A percentile compares a stretch with the other conserved stretches of the same genome.
Evolutionary conservation across 1,140 invertebrate species (phyloP).

Genomic region (Batillaria attramentaria): DNA sequence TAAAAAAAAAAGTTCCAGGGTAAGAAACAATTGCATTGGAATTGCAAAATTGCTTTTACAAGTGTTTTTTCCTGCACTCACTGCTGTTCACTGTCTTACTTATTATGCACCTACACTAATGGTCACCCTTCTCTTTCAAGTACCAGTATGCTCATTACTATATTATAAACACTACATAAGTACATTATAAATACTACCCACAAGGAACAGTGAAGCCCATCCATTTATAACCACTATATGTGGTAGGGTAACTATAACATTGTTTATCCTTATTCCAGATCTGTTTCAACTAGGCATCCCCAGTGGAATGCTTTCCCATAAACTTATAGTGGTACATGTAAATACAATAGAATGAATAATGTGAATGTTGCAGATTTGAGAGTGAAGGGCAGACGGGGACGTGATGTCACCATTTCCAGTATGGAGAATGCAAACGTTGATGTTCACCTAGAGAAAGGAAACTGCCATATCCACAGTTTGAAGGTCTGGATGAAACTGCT

Average conservation of each 20-base stretch:
- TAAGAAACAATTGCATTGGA: not conserved
- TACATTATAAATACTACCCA: not conserved
- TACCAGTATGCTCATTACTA: too few species aligned
- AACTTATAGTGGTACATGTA: not conserved
- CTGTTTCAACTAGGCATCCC: too few species aligned
- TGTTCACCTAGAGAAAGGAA: not conserved
- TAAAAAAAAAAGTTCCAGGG: not conserved
- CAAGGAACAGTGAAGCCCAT: not conserved
- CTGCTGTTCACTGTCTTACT: too few species aligned
- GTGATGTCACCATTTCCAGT: not conserved
- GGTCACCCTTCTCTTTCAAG: too few species aligned
- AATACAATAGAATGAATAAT: not conserved
- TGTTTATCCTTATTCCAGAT: too few species aligned
- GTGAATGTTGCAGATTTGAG: slow-evolving; percentile 3
- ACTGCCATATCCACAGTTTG: not conserved
- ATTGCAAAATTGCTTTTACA: too few species aligned
- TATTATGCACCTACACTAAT: too few species aligned
- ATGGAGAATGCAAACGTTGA: not conserved
- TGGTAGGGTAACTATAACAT: too few species aligned
- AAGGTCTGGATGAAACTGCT: too few species aligned
- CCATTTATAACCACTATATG: not conserved
- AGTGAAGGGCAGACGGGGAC: not conserved
- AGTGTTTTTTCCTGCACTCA: too few species aligned
- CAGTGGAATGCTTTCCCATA: too few species aligned
- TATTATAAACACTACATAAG: too few species aligned